Base-by-base conservation (phyloP, 2,797 vertebrate genomes). In the Bovichtus diacanthus region DNA sequence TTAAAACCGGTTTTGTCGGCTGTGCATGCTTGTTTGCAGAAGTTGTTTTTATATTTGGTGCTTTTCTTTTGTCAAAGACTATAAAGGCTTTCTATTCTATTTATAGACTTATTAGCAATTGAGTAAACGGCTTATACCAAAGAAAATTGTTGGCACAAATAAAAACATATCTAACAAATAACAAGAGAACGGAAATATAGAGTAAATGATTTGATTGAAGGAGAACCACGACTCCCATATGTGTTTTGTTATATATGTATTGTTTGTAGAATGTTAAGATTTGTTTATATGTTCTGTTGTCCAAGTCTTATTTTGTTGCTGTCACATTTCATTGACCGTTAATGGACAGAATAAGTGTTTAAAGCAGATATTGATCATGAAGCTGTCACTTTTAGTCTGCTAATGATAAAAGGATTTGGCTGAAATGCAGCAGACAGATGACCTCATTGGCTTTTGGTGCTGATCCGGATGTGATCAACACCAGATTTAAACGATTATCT, bases 401-500 rank as follows among this genome's bases (percentile, higher is more conserved):
- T 55, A 16, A 55, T 36, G 43, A 21, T 68, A 15, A 66, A 67
- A 23, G n/a, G 34, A 21, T 69, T 65, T 73, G 69, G 70, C 63
- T 31, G n/a, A 59, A 49, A 16, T 6, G 51, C 2, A 10, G 46
- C 69, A 25, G 29, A 27, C 61, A n/a, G 63, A 55, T 43, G 13
- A 3, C 25, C 58, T 75, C 70, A 81, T 86, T 75, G 76, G 68
- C 38, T 36, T 55, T 77, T 69, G 60, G 60, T 81, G 55, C 59
- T 9, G 72, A 56, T 82, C 23, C 6, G 44, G 60, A 76, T 78
- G 62, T 46, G 9, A 58, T 58, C 25, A n/a, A 3, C 54, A 56
- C 18, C 54, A 41, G 58, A 54, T 70, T 81, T 29, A 12, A 34
- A 15, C 74, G 11, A 12, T 69, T 21, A n/a, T 54, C 18, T 25